Percentiles rank a stretch among this genome's conserved stretches.
Evolutionary conservation across 2,797 vertebrate species (phyloP).

Genomic region (Mycteria americana): DNA sequence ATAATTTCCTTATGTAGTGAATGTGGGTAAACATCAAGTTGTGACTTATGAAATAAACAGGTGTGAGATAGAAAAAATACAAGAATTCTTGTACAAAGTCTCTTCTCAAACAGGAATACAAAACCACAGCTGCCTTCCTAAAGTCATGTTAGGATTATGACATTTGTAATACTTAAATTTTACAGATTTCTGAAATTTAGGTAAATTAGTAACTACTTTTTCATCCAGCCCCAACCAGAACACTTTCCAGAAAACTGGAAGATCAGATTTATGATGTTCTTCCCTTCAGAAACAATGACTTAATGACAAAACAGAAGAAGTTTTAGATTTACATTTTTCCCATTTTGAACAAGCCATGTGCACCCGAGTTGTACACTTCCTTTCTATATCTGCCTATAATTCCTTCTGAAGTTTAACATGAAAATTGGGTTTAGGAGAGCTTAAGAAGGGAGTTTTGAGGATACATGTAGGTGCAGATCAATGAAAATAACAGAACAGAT

Average conservation of each 20-base stretch:
- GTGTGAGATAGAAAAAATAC: neutral
- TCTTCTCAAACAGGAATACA: neutral
- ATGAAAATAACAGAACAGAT: neutral
- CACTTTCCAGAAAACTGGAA: neutral
- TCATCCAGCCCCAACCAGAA: neutral
- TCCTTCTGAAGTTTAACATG: neutral
- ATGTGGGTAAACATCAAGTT: neutral
- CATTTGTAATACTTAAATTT: neutral
- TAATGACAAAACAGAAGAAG: neutral
- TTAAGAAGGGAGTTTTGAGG: neutral
- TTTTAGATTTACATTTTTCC: neutral
- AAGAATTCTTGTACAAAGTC: neutral
- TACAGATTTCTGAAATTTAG: neutral
- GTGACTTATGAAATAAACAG: neutral
- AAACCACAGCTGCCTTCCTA: neutral
- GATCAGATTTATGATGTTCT: neutral
- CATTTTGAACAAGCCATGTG: neutral
- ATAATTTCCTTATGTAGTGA: neutral
- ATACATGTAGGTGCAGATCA: too few relatives aligned
- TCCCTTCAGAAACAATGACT: neutral
- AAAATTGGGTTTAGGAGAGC: neutral
- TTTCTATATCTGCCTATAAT: neutral
- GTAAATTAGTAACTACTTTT: neutral
- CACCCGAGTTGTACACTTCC: fast-evolving
- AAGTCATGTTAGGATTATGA: neutral